These are phyloP conservation scores for Scolopax bukidnonensis DNA, from an alignment of 2,797 vertebrate genomes.

Conservation along the genomic window DNA sequence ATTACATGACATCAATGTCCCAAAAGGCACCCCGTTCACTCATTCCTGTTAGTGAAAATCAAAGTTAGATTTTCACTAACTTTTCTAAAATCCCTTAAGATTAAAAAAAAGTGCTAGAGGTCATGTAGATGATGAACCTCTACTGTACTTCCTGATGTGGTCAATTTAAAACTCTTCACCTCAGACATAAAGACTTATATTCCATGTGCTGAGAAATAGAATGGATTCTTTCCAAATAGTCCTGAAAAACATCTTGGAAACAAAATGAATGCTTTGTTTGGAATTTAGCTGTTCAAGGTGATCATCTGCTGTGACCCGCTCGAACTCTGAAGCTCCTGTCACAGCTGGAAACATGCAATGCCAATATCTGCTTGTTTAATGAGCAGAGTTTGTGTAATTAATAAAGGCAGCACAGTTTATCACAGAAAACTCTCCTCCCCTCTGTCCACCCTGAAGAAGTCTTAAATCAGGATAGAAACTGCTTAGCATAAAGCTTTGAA, in stretches of 20 bases:
- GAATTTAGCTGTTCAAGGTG: slow-evolving; percentile 20
- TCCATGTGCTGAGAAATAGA: neutral
- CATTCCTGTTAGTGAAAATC: no score
- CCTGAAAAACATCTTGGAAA: slow-evolving; percentile 21
- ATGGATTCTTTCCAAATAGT: neutral
- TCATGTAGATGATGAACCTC: neutral
- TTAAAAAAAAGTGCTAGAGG: neutral
- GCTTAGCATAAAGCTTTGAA: neutral
- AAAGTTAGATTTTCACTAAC: neutral
- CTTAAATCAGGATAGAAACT: neutral
- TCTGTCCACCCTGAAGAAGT: neutral
- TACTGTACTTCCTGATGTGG: neutral
- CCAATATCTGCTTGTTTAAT: neutral
- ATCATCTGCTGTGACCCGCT: neutral
- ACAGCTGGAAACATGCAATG: neutral
- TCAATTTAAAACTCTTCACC: neutral
- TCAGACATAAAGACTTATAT: neutral
- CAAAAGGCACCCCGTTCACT: neutral
- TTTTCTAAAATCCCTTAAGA: neutral
- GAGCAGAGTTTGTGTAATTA: neutral
- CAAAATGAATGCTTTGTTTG: neutral
- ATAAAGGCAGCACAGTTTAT: neutral
- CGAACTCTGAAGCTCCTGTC: neutral
- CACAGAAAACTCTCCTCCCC: neutral
- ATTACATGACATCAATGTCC: neutral